Percentiles rank a stretch among this genome's conserved stretches.
phyloP scores from a whole-genome alignment of 2,113 vertebrate species.

The Mohoua ochrocephala region DNA sequence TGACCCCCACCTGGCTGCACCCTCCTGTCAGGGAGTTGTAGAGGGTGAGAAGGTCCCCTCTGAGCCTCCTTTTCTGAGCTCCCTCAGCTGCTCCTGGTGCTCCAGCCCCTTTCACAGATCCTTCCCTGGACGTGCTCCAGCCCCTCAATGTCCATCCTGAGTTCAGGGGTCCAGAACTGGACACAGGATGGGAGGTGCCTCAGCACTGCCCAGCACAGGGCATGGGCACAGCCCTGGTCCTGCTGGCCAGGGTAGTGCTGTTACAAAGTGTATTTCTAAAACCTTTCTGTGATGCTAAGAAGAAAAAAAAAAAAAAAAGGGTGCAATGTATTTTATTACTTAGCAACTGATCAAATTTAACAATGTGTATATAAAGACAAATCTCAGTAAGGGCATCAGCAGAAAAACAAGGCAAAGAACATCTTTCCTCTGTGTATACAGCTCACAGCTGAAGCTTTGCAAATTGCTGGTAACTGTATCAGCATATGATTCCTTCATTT shows the following conservation, averaged over 20 bases:
- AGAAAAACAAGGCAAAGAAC: not conserved
- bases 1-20: not conserved
- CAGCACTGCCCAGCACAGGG: not conserved
- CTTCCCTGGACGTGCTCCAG: not conserved
- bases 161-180: not conserved
- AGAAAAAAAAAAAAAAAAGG: not conserved
- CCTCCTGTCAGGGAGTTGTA: not conserved
- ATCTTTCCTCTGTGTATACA: not conserved
- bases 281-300: not conserved
- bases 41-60: not conserved
- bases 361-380: not conserved
- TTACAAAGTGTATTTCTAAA: not conserved
- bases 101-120: not conserved
- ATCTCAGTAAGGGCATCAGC: not conserved
- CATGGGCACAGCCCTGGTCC: not conserved
- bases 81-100: not conserved
- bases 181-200: rapidly evolving
- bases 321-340: not conserved
- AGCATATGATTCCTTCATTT: not conserved
- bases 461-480: constrained; percentile 12
- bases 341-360: not conserved
- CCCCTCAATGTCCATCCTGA: not conserved
- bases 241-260: not conserved
- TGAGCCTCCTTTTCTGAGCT: not conserved
- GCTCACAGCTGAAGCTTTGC: not conserved